Evolutionary conservation across 2,113 vertebrate genomes (phyloP).

Genomic region (Otus sunia): DNA sequence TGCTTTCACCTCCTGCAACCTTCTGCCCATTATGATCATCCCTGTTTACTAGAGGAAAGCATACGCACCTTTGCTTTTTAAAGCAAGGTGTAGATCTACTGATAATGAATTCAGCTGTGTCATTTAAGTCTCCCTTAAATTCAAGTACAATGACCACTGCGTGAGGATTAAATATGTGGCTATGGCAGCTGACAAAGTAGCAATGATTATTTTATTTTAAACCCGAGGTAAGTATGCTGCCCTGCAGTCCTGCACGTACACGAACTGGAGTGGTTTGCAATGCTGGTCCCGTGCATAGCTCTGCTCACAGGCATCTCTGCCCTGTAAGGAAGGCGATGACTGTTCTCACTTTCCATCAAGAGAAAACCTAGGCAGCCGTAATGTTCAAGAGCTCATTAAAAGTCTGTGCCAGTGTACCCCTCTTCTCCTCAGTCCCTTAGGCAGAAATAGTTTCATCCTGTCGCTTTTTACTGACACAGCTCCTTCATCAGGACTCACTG

Average conservation of each 20-base stretch:
- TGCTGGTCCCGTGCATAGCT: background rate
- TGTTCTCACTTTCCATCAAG: background rate
- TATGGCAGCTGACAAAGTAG: background rate
- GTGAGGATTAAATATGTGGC: background rate
- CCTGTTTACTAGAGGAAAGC: background rate
- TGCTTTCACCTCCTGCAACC: background rate
- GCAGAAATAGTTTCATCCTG: background rate
- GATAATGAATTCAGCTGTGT: background rate
- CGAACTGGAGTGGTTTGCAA: background rate
- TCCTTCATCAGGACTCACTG: background rate
- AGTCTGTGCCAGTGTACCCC: background rate
- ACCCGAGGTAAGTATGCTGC: background rate
- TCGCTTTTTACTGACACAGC: background rate
- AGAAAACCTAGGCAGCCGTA: background rate
- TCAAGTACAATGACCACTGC: background rate
- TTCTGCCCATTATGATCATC: background rate
- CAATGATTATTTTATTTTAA: background rate
- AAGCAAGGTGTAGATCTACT: background rate
- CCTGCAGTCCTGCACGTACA: background rate
- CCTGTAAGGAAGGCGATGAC: background rate
- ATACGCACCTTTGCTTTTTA: background rate
- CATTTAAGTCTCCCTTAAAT: background rate
- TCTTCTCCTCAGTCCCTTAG: background rate
- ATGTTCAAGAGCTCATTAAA: background rate
- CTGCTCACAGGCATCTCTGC: background rate